Conservation (phyloP, 2,113 vertebrate genomes). For the Gopherus evgoodei region DNA sequence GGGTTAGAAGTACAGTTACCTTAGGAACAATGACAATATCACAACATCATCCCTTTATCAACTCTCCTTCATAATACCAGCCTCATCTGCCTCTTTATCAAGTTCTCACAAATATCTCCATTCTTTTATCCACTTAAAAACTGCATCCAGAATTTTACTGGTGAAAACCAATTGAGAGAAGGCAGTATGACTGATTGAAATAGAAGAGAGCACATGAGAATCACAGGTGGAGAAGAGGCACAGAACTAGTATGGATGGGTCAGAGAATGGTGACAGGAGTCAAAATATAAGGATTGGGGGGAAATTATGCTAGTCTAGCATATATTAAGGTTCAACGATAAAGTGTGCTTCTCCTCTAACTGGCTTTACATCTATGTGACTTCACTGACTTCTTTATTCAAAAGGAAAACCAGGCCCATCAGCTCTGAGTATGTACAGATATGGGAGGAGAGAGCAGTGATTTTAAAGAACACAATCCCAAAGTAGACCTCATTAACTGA, state of each 20-base stretch:
- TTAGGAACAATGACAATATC: neutral
- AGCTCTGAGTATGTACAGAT: fast-evolving
- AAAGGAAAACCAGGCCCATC: neutral
- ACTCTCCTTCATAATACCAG: neutral
- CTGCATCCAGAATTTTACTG: neutral
- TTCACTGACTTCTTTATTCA: neutral
- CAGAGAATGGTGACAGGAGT: neutral
- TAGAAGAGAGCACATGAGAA: neutral
- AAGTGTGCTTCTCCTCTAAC: neutral
- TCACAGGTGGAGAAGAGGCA: neutral
- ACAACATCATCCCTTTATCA: neutral
- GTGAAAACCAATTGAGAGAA: neutral
- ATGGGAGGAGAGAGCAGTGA: neutral
- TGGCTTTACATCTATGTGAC: neutral
- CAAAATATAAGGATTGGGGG: neutral
- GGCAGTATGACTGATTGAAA: neutral
- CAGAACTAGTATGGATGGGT: neutral
- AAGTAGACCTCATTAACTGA: neutral
- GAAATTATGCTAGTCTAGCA: neutral
- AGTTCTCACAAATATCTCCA: neutral
- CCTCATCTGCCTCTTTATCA: neutral
- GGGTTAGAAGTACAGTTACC: neutral
- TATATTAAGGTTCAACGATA: neutral
- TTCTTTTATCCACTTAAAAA: neutral
- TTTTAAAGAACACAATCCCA: neutral